Evolutionary conservation across 2,113 vertebrate species (phyloP).

Genomic region (Neolamprologus devosi): DNA sequence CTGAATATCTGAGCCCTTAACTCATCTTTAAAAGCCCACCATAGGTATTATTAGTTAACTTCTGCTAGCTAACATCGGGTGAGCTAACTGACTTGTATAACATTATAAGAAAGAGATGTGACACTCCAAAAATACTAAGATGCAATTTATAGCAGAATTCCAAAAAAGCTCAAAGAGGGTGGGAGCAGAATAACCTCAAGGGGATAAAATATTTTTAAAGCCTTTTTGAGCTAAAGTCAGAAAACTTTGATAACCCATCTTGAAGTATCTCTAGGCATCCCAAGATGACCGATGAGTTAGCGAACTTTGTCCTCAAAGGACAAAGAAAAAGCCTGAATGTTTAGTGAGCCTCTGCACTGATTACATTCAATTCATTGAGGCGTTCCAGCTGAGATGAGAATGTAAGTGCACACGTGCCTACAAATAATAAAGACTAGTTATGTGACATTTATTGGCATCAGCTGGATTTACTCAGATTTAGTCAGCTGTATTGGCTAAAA

Average conservation of each 20-base stretch:
- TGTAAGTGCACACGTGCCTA: not conserved
- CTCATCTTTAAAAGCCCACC: not conserved
- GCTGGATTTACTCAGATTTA: not conserved
- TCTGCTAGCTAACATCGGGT: not conserved
- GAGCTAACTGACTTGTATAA: not conserved
- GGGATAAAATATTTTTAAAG: not conserved
- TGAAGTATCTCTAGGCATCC: not conserved
- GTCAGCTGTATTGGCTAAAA: not conserved
- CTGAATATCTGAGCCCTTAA: not conserved
- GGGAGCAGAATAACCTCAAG: not conserved
- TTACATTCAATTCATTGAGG: not conserved
- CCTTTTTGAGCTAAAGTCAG: not conserved
- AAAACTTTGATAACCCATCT: not conserved
- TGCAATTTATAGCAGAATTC: not conserved
- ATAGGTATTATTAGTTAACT: not conserved
- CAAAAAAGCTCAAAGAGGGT: not conserved
- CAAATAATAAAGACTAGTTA: not conserved
- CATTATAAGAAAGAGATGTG: not conserved
- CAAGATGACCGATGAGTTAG: not conserved
- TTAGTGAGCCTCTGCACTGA: not conserved
- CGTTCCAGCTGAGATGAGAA: not conserved
- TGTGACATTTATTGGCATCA: not conserved
- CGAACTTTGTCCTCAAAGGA: not conserved
- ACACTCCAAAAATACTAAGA: not conserved
- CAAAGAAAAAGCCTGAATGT: not conserved